phyloP scores from a whole-genome alignment of 2,888 invertebrate species.

The Lycophotia porphyrea region DNA sequence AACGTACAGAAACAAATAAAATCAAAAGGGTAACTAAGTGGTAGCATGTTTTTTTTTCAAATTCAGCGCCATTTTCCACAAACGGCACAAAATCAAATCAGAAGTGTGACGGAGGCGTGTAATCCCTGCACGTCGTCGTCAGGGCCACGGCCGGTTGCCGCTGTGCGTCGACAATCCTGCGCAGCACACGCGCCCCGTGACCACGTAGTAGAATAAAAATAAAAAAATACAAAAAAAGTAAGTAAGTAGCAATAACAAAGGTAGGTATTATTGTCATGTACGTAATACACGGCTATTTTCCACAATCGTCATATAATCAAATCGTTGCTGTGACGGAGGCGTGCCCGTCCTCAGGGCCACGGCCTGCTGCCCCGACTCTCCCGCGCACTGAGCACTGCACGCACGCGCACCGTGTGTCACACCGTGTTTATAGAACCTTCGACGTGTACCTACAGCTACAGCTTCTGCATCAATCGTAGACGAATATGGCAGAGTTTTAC shows the following conservation, averaged over 20 bases:
- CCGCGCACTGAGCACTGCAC: conserved; percentile 26
- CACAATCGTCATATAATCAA: conserved; percentile 37
- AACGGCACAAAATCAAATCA: conserved; percentile 19
- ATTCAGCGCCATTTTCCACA: conserved; percentile 5
- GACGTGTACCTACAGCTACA: background rate
- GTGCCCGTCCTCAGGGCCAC: conserved; percentile 59
- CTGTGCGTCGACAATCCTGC: conserved; percentile 41
- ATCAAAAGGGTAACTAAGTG: background rate
- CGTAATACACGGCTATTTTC: conserved; percentile 26
- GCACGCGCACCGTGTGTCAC: conserved; percentile 40
- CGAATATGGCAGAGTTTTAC: conserved; percentile 2
- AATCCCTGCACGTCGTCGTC: conserved; percentile 29
- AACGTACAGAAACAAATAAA: conserved; percentile 1
- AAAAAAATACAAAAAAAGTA: no score
- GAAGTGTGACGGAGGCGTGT: conserved; percentile 26
- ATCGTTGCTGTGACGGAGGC: conserved; percentile 45
- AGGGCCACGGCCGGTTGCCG: conserved; percentile 19
- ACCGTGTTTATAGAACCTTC: conserved; percentile 51
- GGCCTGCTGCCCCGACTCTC: conserved; percentile 37
- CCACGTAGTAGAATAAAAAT: background rate
- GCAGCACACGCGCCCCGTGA: background rate
- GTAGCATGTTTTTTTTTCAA: conserved; percentile 3
- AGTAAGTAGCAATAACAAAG: background rate
- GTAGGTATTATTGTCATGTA: conserved; percentile 1
- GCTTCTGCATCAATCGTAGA: conserved; percentile 6